Percentiles rank a stretch among this genome's conserved stretches.
These are phyloP conservation scores for Antheraea assamensis DNA, from an alignment of 2,888 invertebrate genomes.

Conservation along the genomic window DNA sequence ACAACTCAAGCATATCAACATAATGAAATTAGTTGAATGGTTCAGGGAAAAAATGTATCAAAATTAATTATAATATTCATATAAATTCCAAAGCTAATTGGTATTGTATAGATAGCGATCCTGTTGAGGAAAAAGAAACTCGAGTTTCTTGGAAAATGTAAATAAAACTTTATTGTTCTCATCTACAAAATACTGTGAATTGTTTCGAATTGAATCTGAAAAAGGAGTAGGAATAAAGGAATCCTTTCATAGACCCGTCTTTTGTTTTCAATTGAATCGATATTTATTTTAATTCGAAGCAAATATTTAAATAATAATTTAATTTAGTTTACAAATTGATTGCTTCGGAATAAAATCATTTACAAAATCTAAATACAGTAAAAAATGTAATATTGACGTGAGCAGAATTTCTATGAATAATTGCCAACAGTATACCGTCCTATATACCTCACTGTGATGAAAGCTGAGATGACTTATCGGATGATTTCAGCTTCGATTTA, in stretches of 20 bases:
- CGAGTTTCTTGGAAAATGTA: constrained; percentile 3
- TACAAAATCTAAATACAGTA: neutral
- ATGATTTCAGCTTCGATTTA: no score
- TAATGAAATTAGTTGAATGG: no score
- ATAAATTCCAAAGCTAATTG: neutral
- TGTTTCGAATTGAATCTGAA: neutral
- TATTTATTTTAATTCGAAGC: neutral
- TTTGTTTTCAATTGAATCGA: neutral
- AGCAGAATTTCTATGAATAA: no score
- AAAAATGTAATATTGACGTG: neutral
- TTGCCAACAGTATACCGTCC: no score
- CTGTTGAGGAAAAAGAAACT: neutral
- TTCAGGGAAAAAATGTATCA: neutral
- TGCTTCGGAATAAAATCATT: neutral
- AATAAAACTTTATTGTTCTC: neutral
- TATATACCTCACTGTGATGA: no score
- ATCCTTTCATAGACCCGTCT: neutral
- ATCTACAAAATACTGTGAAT: neutral
- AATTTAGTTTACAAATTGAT: neutral
- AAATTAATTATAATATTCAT: neutral
- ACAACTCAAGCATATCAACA: no score
- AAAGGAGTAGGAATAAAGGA: neutral
- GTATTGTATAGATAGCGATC: neutral
- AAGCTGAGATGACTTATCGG: no score
- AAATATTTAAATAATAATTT: neutral